Percentiles rank a stretch among this genome's conserved stretches.
Evolutionary conservation across 2,888 invertebrate genomes (phyloP).

Genomic region (Hydropsyche betteni): DNA sequence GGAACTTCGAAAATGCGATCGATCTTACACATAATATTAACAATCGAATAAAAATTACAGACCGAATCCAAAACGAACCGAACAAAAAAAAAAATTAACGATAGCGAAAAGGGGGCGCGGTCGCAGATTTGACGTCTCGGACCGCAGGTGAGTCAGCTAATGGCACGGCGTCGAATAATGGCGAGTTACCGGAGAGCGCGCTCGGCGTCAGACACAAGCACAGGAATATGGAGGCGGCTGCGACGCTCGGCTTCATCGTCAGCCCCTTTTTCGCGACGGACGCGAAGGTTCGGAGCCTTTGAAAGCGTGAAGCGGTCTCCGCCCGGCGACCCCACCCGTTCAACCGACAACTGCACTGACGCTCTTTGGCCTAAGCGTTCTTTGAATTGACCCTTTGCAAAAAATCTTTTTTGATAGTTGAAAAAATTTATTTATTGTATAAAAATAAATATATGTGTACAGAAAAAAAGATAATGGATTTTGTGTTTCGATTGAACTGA

Average conservation of each 20-base stretch:
- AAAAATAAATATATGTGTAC: too few relatives aligned
- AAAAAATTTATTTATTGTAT: too few relatives aligned
- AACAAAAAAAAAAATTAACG: neutral
- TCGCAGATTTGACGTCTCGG: conserved; percentile 66
- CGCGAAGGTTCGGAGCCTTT: neutral
- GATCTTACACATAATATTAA: too few relatives aligned
- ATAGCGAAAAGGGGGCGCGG: conserved; percentile 66
- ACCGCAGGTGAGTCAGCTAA: conserved; percentile 70
- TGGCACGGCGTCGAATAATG: conserved; percentile 52
- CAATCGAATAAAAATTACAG: neutral
- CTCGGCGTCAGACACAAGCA: neutral
- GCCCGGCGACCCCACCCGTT: conserved; percentile 48
- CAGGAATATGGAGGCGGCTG: conserved; percentile 74
- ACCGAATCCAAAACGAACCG: neutral
- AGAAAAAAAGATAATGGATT: too few relatives aligned
- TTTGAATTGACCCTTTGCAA: too few relatives aligned
- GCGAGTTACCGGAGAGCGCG: conserved; percentile 65
- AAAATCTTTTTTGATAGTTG: too few relatives aligned
- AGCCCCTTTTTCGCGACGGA: neutral
- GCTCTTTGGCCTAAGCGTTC: too few relatives aligned
- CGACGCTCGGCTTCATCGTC: conserved; percentile 18
- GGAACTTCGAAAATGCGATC: neutral
- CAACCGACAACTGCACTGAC: neutral
- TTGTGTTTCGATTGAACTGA: too few relatives aligned
- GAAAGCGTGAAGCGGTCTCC: conserved; percentile 49